Conservation (phyloP, 1,140 invertebrate species). For the Platorchestia sp. region DNA sequence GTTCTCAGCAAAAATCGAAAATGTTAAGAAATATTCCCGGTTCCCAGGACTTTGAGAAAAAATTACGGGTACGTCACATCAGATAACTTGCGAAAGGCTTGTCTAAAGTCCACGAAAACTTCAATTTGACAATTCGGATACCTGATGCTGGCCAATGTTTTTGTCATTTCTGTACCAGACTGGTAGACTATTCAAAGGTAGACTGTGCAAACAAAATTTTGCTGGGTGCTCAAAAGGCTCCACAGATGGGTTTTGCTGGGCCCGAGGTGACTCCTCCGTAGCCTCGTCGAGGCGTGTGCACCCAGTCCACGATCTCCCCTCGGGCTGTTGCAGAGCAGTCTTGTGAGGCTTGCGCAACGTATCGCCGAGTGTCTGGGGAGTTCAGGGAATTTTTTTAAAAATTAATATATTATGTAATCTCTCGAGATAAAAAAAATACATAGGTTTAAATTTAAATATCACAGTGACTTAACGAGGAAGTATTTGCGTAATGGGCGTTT, state of each 20-base stretch:
- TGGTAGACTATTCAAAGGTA: not conserved
- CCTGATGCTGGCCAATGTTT: not conserved
- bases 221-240: constrained; percentile 9
- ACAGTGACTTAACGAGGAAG: no score
- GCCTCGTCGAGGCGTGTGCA: not conserved
- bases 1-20: no score
- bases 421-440: no score
- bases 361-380: not conserved
- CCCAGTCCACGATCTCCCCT: constrained; percentile 37
- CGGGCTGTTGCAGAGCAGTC: not conserved
- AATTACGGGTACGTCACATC: no score
- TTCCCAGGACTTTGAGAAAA: no score
- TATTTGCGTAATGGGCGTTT: no score
- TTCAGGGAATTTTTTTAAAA: not conserved
- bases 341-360: not conserved
- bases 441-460: no score
- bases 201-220: not conserved
- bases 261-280: not conserved
- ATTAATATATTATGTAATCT: no score
- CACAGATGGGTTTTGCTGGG: not conserved
- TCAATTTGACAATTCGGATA: not conserved
- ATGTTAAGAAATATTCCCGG: no score
- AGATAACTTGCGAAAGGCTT: no score
- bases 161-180: no score
- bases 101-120: not conserved